Evolutionary conservation across 2,888 invertebrate species (phyloP).

Genomic region (Hypselothyrea guttata): DNA sequence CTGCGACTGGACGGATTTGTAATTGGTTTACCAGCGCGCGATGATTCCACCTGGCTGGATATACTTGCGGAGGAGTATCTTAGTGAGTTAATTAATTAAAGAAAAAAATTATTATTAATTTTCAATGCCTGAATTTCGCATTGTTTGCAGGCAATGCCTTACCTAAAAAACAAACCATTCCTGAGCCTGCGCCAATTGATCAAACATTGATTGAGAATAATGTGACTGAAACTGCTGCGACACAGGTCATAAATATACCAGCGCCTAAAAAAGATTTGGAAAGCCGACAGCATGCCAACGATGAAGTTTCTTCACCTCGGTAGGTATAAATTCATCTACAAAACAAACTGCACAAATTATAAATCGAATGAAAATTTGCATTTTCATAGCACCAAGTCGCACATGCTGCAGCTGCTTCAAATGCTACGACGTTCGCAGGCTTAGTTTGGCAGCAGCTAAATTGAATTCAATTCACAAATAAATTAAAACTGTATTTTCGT

Average conservation of each 20-base stretch:
- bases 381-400: slow-evolving; percentile 47
- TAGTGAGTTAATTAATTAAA: slow-evolving; percentile 29
- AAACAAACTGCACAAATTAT: neutral
- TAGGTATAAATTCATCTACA: slow-evolving; percentile 9
- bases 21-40: slow-evolving; percentile 65
- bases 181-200: slow-evolving; percentile 28
- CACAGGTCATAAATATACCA: slow-evolving; percentile 38
- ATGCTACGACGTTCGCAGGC: slow-evolving; percentile 45
- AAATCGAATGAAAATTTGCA: neutral
- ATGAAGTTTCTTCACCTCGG: slow-evolving; percentile 43
- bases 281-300: slow-evolving; percentile 51
- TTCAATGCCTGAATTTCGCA: neutral
- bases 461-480: neutral
- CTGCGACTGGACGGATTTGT: slow-evolving; percentile 84
- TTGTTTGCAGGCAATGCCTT: slow-evolving; percentile 35
- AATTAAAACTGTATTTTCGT: no score
- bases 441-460: slow-evolving; percentile 2
- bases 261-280: slow-evolving; percentile 58
- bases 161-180: slow-evolving; percentile 21
- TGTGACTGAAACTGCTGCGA: slow-evolving; percentile 13
- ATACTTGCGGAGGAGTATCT: slow-evolving; percentile 50
- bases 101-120: no score
- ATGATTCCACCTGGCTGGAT: slow-evolving; percentile 46
- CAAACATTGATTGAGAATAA: slow-evolving; percentile 25
- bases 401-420: slow-evolving; percentile 59